Percentiles rank a stretch among this genome's conserved stretches.
Evolutionary conservation across 2,797 vertebrate species (phyloP).

Genomic region (Masticophis lateralis): DNA sequence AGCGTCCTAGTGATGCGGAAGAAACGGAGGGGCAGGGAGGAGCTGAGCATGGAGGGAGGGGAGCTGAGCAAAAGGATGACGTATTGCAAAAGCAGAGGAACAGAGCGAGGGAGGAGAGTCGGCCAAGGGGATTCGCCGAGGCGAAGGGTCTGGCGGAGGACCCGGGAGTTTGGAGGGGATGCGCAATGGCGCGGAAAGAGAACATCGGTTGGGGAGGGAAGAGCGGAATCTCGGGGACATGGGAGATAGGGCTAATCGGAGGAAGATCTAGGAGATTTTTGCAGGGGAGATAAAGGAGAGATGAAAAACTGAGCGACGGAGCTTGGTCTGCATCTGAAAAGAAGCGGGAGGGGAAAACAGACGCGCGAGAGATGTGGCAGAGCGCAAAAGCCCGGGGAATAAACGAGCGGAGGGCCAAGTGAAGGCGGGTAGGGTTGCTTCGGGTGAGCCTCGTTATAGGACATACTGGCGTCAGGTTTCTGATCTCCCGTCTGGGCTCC

Average conservation of each 20-base stretch:
- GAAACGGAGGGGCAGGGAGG: neutral
- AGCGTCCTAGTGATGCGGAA: neutral
- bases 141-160: neutral
- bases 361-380: neutral
- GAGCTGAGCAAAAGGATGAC: constrained; percentile 13
- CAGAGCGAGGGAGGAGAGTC: neutral
- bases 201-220: neutral
- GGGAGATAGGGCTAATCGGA: neutral
- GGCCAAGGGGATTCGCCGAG: neutral
- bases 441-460: neutral
- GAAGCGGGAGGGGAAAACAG: neutral
- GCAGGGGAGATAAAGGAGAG: neutral
- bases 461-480: neutral
- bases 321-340: neutral
- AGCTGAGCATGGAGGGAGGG: neutral
- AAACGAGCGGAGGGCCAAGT: neutral
- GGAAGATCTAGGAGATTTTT: neutral
- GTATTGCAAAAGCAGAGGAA: constrained; percentile 2
- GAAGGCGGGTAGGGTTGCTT: neutral
- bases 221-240: neutral
- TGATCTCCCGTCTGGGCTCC: neutral
- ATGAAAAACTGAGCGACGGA: too few species aligned
- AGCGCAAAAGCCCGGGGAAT: neutral
- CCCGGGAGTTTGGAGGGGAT: neutral
- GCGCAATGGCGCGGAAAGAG: neutral